Percentiles rank a stretch among this genome's conserved stretches.
Conservation (phyloP, 2,113 vertebrate genomes). For the Chitala chitala region DNA sequence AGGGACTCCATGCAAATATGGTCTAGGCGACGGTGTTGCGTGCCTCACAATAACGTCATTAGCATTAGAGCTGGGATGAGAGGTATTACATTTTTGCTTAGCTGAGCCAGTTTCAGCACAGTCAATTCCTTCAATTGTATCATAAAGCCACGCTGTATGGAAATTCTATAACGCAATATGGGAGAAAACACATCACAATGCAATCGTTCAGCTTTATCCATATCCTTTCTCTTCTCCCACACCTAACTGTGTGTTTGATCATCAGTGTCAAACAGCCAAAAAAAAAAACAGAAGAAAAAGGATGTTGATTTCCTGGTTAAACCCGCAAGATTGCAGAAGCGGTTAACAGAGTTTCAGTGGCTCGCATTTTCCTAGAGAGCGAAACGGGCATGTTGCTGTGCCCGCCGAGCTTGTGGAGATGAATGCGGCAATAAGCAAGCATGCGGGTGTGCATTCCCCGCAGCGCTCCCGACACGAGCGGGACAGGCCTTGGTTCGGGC, state of each 20-base stretch:
- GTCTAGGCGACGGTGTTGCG: conserved; percentile 36
- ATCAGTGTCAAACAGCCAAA: conserved; percentile 25
- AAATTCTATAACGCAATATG: conserved; percentile 33
- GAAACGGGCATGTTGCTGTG: too few relatives aligned
- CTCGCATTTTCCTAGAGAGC: neutral
- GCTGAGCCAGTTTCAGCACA: conserved; percentile 37
- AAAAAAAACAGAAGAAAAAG: conserved; percentile 34
- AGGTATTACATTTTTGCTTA: conserved; percentile 53
- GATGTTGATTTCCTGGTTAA: conserved; percentile 45
- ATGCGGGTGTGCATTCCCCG: too few relatives aligned
- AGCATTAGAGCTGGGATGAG: conserved; percentile 48
- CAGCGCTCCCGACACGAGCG: too few relatives aligned
- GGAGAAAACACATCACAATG: conserved; percentile 5
- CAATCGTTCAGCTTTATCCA: neutral
- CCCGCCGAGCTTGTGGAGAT: neutral
- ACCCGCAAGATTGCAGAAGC: conserved; percentile 35
- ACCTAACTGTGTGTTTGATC: conserved; percentile 36
- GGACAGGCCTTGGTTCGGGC: too few relatives aligned
- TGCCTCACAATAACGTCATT: conserved; percentile 51
- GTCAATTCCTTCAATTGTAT: conserved; percentile 41
- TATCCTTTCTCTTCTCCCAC: conserved; percentile 38
- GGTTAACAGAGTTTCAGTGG: neutral
- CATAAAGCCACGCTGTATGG: conserved; percentile 38
- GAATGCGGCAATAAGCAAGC: too few relatives aligned
- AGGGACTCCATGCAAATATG: conserved; percentile 54